Base-by-base conservation (phyloP, 2,797 vertebrate genomes). In the Acanthiza pusilla region DNA sequence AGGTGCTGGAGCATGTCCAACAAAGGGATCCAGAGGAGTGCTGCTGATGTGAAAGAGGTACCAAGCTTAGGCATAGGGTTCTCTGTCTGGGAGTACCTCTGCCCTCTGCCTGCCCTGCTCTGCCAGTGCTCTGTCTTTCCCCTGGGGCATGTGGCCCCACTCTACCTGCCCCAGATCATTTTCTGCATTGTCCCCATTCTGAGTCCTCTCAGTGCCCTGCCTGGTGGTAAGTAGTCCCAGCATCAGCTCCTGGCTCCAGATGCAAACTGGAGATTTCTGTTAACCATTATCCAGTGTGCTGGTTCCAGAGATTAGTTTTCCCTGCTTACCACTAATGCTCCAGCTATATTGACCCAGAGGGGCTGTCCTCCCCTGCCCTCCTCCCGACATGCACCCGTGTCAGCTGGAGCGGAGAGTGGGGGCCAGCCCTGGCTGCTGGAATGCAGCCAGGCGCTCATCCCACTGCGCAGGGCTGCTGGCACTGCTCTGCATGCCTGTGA, bases 281-380 rank as follows among this genome's bases (percentile, higher is more conserved):
- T 85, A 91, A 36, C 42, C 78, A 73, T 95, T 91, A 94, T 80
- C 91, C 79, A 77, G 68, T 47, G 36, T 1, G 2, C 82, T 36
- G 32, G 50, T 75, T 85, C 27, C 82, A 88, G 68, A 95, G 96
- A 95, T 96, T 96, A 94, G 83, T 93, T 96, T 91, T 93, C 79
- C 53, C 82, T 5, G 90, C 85, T 93, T 91, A 95, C 51, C 67
- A 48, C 88, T 96, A 94, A 91, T 89, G 90, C 94, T 94, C 15
- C 53, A 89, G 90, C 79, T 91, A 20, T 85, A 89, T 60, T 85
- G 94, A 94, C 79, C 82, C 65, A 54, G 19, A 3, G 45, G 51
- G 79, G 32, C 63, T 94, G 94, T 91, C 94, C 94, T 96, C 75
- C 20, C 29, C 98, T 98, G 16, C 98, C 98, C 38, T 98, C 97